Percentiles rank a stretch among this genome's conserved stretches.
Evolutionary conservation across 2,797 vertebrate genomes (phyloP).

Genomic region (Hirundo rustica): DNA sequence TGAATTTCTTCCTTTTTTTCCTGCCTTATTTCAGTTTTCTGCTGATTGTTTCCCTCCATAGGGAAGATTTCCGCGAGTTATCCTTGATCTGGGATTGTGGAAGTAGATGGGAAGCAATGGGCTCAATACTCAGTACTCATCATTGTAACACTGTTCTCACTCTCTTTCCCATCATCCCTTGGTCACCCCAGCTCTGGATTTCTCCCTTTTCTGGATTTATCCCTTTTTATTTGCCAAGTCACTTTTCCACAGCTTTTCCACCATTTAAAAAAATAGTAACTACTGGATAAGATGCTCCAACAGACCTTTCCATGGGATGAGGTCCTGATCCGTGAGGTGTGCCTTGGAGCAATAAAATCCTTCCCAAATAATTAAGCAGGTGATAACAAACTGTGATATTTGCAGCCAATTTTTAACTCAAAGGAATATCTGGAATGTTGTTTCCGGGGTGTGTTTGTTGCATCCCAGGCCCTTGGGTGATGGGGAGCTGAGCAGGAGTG

Average conservation of each 20-base stretch:
- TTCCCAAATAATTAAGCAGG: constrained; percentile 3
- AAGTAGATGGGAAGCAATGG: neutral
- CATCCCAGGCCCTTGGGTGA: neutral
- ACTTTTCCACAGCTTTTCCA: neutral
- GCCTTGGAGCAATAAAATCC: neutral
- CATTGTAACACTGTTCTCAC: neutral
- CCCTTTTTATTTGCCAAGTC: neutral
- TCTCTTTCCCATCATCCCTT: neutral
- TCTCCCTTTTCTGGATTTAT: neutral
- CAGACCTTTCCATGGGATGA: neutral
- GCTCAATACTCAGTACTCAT: neutral
- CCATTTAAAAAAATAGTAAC: neutral
- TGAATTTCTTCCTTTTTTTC: neutral
- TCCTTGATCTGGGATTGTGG: neutral
- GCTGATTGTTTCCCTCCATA: neutral
- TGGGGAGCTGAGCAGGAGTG: neutral
- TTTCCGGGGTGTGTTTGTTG: fast-evolving
- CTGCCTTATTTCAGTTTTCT: neutral
- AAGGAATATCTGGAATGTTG: neutral
- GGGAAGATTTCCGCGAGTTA: neutral
- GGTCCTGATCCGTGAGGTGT: neutral
- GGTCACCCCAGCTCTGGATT: fast-evolving
- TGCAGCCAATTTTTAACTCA: neutral
- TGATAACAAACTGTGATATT: neutral
- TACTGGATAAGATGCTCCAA: neutral